These are phyloP conservation scores for Acanthornis magna DNA, from an alignment of 2,797 vertebrate genomes.

Conservation along the genomic window DNA sequence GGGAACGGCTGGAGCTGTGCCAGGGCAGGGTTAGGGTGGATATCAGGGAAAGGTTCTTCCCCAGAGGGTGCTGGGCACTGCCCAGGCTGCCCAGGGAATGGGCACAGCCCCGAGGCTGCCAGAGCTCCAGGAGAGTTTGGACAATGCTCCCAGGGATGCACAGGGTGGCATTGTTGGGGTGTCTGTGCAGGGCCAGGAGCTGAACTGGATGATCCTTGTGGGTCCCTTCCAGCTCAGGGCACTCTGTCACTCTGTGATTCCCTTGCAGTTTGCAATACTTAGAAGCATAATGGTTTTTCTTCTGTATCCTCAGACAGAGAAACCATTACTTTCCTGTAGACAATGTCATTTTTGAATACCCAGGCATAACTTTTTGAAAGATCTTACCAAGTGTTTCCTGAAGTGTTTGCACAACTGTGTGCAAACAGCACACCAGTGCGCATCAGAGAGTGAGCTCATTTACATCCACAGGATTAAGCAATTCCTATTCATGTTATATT, in stretches of 20 bases:
- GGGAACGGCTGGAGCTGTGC: neutral
- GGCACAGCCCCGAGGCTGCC: fast-evolving
- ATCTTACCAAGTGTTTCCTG: neutral
- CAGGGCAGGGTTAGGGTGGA: fast-evolving
- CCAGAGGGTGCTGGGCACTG: neutral
- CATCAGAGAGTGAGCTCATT: neutral
- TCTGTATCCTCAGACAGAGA: neutral
- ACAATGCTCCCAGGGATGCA: fast-evolving
- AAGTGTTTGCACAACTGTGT: neutral
- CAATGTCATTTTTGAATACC: neutral
- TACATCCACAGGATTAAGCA: neutral
- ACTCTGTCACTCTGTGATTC: neutral
- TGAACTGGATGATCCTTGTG: fast-evolving
- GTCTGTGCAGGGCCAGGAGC: neutral
- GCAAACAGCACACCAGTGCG: neutral
- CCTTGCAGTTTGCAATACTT: neutral
- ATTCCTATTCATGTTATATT: neutral
- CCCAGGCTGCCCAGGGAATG: neutral
- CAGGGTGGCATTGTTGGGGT: neutral
- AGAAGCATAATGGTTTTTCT: neutral
- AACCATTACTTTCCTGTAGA: neutral
- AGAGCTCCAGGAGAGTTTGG: neutral
- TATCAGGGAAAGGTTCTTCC: neutral
- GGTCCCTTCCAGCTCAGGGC: neutral
- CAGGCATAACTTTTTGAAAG: neutral